A percentile compares a stretch with the other conserved stretches of the same genome.
These are phyloP conservation scores for Eulemur mongoz DNA, from an alignment of 2,797 vertebrate species.

Conservation along the genomic window DNA sequence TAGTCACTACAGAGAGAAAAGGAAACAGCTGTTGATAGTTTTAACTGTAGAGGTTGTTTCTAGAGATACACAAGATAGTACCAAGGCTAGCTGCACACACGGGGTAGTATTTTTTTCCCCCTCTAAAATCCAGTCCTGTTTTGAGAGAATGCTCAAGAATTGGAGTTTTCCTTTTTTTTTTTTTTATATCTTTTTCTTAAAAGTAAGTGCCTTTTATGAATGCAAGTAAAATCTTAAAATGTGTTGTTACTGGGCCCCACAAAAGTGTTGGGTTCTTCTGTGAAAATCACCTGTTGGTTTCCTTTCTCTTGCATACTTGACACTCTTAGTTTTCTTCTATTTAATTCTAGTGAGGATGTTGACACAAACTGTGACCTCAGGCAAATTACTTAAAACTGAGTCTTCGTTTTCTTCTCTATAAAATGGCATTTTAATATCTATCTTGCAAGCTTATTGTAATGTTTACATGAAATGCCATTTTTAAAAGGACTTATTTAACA, in stretches of 20 bases:
- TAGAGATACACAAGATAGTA: neutral
- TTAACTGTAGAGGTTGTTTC: neutral
- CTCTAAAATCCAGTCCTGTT: neutral
- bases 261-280: neutral
- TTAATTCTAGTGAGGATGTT: neutral
- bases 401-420: neutral
- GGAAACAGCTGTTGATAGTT: constrained; percentile 59
- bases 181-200: neutral
- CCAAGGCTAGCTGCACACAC: neutral
- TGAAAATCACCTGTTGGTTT: neutral
- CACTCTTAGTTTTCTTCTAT: neutral
- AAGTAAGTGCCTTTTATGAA: neutral
- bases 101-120: neutral
- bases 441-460: neutral
- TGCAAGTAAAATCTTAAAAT: neutral
- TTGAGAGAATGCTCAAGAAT: constrained; percentile 1
- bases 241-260: neutral
- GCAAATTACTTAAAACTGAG: neutral
- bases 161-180: neutral
- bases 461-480: constrained; percentile 20
- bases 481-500: neutral
- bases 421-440: neutral
- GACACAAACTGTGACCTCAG: neutral
- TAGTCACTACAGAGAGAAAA: neutral
- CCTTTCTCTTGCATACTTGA: neutral